phyloP scores from a whole-genome alignment of 1,140 invertebrate genomes.

The Papilio polyxenes region DNA sequence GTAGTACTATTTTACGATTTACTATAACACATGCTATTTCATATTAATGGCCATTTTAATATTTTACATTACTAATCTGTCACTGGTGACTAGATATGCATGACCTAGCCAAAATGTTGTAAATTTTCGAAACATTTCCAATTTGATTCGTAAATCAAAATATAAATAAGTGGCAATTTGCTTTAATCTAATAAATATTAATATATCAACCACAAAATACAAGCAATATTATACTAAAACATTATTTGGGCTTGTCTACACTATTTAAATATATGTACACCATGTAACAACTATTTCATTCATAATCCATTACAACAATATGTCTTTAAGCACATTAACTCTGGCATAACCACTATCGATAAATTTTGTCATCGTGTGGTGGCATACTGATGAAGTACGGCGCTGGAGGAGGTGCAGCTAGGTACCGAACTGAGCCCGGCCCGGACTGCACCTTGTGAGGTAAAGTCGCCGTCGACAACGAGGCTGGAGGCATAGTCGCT shows the following conservation, averaged over 20 bases:
- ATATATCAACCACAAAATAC: constrained; percentile 37
- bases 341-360: constrained; percentile 65
- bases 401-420: constrained; percentile 73
- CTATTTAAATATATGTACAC: constrained; percentile 32
- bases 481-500: constrained; percentile 75
- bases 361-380: constrained; percentile 80
- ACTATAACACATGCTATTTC: constrained; percentile 24
- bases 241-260: constrained; percentile 14
- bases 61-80: constrained; percentile 46
- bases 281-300: constrained; percentile 3
- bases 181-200: constrained; percentile 30
- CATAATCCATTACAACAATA: constrained; percentile 1
- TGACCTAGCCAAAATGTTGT: constrained; percentile 56
- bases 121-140: constrained; percentile 19
- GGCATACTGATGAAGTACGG: constrained; percentile 80
- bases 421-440: constrained; percentile 80
- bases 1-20: neutral
- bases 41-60: constrained; percentile 13
- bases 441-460: constrained; percentile 83
- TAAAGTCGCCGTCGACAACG: constrained; percentile 82
- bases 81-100: constrained; percentile 68
- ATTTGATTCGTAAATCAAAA: constrained; percentile 28
- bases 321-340: constrained; percentile 23
- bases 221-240: constrained; percentile 31
- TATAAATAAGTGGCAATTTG: constrained; percentile 33